Base-by-base conservation (phyloP, 2,888 invertebrate genomes). In the Hirudinaria manillensis region DNA sequence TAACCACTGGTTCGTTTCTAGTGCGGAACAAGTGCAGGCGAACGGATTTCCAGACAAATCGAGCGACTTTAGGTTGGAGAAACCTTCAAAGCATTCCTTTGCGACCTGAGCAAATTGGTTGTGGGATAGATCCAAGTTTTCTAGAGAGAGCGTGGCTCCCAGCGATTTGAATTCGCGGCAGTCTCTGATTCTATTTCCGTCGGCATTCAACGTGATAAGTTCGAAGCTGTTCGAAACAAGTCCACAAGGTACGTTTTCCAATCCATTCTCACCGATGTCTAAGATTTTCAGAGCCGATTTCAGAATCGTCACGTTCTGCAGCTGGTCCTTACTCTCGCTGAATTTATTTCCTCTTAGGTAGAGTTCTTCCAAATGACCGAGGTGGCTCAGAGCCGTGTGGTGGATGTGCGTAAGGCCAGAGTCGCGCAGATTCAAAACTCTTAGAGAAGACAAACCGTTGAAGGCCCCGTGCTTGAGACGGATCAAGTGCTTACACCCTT, bases 21-120 rank as follows among this genome's bases (percentile, higher is more conserved):
- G 51, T 27, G 61, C 29, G 0, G 45, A 32, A 51, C 77, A 77
- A 32, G 75, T 36, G 56, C 77, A 77, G n/a, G 36, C 36, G 53
- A 75, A 77, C 24, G 77, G 77, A 66, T 77, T 77, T n/a, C 53
- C 75, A 13, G 75, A 56, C 21, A 77, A n/a, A 55, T 77, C 74
- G 1, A 77, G 27, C 29, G 55, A 76, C 6, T 51, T 70, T 1
- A 77, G 75, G 53, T 66, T 65, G 24, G 13, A 34, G 24, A 77
- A 38, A 13, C 21, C 24, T 45, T 56, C 65, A 45, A 77, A 77
- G 36, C 77, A 77, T 34, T 70, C 27, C 19, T 29, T 36, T n/a
- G 32, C 24, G 24, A 73, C 68, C n/a, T 75, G 51, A 36, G 74
- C 67, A 13, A 77, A 56, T n/a, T 24, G 10, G 67, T 77, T 77